Percentiles rank a stretch among this genome's conserved stretches.
Conservation (phyloP, 1,140 invertebrate species). For the Prorops nasuta region DNA sequence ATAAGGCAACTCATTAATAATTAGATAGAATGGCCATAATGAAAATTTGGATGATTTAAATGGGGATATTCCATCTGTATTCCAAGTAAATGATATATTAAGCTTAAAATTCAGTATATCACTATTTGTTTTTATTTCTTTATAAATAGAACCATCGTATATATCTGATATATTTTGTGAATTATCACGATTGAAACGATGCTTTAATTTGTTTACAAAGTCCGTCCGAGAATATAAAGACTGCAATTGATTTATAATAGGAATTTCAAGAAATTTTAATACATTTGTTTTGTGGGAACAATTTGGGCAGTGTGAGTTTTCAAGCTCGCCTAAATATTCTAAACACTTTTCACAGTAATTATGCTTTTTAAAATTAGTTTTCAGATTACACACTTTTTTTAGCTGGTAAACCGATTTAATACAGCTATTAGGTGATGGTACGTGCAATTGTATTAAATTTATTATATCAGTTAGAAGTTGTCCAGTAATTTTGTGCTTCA, state of each 20-base stretch:
- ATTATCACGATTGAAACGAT: background rate
- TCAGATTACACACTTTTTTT: background rate
- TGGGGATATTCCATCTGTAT: slow-evolving; percentile 30
- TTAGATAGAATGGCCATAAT: slow-evolving; percentile 35
- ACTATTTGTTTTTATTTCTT: background rate
- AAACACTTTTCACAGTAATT: background rate
- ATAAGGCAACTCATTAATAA: slow-evolving; percentile 23
- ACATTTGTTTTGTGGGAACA: background rate
- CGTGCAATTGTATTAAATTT: background rate
- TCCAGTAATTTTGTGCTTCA: background rate
- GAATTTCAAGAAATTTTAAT: background rate
- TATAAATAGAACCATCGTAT: slow-evolving; percentile 19
- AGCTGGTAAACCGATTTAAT: background rate
- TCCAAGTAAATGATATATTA: slow-evolving; percentile 23
- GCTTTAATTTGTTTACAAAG: background rate
- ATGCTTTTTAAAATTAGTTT: background rate
- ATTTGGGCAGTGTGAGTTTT: background rate
- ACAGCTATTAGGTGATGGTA: background rate
- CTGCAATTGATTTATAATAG: background rate
- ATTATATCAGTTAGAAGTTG: background rate
- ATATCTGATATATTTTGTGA: slow-evolving; percentile 9
- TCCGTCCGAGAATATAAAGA: background rate
- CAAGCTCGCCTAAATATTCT: background rate
- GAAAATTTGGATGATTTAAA: slow-evolving; percentile 33
- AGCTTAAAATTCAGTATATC: slow-evolving; percentile 6